Conservation (phyloP, 2,888 invertebrate species). For the Trachelus stipa region DNA sequence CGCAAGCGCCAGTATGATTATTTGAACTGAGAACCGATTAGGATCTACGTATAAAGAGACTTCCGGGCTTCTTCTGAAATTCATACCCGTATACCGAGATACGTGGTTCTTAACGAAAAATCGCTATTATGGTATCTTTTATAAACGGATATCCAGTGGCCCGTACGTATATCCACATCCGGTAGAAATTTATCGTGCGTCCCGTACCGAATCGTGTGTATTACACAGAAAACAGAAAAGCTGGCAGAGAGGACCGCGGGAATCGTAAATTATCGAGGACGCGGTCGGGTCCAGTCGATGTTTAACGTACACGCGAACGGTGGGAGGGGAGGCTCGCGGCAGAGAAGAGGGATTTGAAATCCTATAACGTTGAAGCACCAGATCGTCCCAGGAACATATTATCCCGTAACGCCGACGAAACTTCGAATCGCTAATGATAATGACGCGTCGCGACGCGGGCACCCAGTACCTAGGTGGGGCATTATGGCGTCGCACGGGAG, state of each 20-base stretch:
- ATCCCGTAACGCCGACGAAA: conserved; percentile 25
- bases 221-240: conserved; percentile 25
- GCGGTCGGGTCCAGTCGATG: not conserved
- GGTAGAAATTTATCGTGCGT: conserved; percentile 2
- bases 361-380: not conserved
- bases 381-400: not conserved
- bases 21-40: not conserved
- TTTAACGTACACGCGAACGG: not conserved
- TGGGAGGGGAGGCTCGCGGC: not conserved
- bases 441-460: conserved; percentile 36
- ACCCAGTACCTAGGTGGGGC: conserved; percentile 32
- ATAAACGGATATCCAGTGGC: not conserved
- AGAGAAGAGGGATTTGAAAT: not conserved
- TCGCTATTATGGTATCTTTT: not conserved
- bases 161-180: not conserved
- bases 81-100: not conserved
- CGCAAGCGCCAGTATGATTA: not conserved
- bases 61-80: not conserved
- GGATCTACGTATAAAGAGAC: not conserved
- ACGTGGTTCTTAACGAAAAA: not conserved
- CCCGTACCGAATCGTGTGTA: conserved; percentile 12
- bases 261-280: conserved; percentile 18
- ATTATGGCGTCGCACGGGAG: conserved; percentile 53
- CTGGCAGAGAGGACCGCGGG: not conserved
- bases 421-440: conserved; percentile 43